Percentiles rank a stretch among this genome's conserved stretches.
Conservation (phyloP, 2,113 vertebrate genomes). For the Cnemophilus loriae region DNA sequence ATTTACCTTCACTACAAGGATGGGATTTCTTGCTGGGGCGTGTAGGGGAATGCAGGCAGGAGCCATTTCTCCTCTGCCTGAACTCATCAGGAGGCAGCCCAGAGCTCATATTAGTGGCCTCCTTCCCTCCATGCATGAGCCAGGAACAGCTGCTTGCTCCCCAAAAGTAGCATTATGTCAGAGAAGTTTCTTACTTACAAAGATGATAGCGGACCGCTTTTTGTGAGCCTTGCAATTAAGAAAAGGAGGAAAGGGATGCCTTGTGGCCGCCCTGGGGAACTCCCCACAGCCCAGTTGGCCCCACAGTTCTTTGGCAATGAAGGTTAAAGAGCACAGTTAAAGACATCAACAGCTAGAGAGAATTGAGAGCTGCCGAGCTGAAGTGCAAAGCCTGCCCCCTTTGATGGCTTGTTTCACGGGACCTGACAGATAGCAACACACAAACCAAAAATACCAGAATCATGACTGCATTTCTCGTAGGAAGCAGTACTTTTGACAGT, state of each 20-base stretch:
- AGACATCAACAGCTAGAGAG: neutral
- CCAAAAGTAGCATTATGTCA: neutral
- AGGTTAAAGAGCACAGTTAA: neutral
- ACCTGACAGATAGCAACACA: neutral
- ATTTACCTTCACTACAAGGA: neutral
- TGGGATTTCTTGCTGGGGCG: neutral
- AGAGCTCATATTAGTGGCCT: fast-evolving
- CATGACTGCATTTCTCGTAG: fast-evolving
- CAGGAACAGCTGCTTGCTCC: neutral
- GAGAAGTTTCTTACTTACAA: neutral
- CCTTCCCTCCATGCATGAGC: neutral
- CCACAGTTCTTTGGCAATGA: neutral
- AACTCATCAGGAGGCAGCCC: neutral
- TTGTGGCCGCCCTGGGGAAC: neutral
- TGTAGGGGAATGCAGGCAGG: neutral
- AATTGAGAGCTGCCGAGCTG: neutral
- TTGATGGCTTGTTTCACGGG: neutral
- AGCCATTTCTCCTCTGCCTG: neutral
- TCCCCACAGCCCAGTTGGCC: neutral
- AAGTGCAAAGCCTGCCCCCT: neutral
- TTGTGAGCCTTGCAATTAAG: neutral
- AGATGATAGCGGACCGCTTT: neutral
- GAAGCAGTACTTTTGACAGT: neutral
- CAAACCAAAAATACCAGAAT: neutral
- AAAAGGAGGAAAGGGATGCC: neutral